phyloP scores from a whole-genome alignment of 1,140 invertebrate genomes.

The Probaryconus sp. region DNA sequence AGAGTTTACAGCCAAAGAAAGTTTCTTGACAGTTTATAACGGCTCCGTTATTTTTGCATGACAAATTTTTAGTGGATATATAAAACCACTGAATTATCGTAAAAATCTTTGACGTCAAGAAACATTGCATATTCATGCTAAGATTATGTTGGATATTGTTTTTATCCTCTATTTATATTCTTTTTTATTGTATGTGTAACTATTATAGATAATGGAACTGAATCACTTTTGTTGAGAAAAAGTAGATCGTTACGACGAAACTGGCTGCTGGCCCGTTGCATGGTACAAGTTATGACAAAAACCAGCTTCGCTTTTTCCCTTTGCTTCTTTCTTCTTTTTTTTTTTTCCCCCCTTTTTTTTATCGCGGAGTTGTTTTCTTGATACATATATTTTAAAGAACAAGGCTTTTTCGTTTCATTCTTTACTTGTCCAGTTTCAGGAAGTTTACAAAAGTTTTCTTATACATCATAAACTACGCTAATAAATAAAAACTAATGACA shows the following conservation, averaged over 20 bases:
- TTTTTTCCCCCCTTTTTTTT: conserved; percentile 26
- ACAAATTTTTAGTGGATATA: conserved; percentile 4
- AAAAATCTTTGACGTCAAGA: conserved; percentile 13
- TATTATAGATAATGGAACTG: conserved; percentile 30
- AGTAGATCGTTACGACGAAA: conserved; percentile 38
- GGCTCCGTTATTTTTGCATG: background rate
- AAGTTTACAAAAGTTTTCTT: conserved; percentile 19
- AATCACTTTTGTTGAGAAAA: conserved; percentile 38
- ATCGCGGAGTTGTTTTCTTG: conserved; percentile 23
- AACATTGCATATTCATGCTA: conserved; percentile 2
- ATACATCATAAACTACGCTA: conserved; percentile 9
- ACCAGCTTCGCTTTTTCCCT: conserved; percentile 17
- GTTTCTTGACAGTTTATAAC: too few species aligned
- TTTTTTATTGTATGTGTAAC: conserved; percentile 25
- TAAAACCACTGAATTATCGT: conserved; percentile 11
- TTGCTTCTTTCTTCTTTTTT: too few species aligned
- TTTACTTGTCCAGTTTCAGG: conserved; percentile 5
- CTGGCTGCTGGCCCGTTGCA: conserved; percentile 18
- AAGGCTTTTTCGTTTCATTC: conserved; percentile 9
- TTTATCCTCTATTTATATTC: conserved; percentile 26
- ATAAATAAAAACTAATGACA: conserved; percentile 32
- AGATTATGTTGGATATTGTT: conserved; percentile 28
- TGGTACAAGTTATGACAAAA: conserved; percentile 33
- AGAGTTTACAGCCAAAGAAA: too few species aligned
- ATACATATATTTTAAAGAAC: conserved; percentile 26